Evolutionary conservation across 1,140 invertebrate species (phyloP).

Genomic region (Zaprionus africanus): DNA sequence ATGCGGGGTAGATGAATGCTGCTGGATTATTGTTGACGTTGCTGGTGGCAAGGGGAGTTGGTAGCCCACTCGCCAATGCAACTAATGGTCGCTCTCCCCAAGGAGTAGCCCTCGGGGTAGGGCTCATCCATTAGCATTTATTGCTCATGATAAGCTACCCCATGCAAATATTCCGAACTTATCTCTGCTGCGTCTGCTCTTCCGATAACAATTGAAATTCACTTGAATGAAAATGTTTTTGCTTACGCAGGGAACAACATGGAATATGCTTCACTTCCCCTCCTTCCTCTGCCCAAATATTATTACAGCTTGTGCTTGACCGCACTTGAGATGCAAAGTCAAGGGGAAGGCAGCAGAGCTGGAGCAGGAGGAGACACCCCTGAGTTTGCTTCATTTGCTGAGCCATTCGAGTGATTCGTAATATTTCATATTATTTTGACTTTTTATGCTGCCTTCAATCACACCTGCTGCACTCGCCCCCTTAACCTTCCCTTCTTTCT

Average conservation of each 20-base stretch:
- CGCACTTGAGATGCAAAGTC: conserved; percentile 67
- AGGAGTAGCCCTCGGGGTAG: conserved; percentile 35
- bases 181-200: conserved; percentile 25
- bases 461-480: conserved; percentile 57
- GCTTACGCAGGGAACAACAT: conserved; percentile 41
- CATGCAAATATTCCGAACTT: conserved; percentile 39
- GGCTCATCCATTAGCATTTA: conserved; percentile 75
- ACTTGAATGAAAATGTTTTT: conserved; percentile 58
- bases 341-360: conserved; percentile 32
- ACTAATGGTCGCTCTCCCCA: conserved; percentile 40
- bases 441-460: conserved; percentile 50
- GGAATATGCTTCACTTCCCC: background rate
- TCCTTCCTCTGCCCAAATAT: conserved; percentile 45
- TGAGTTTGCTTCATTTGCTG: conserved; percentile 52
- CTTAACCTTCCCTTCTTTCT: background rate
- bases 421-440: conserved; percentile 43
- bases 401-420: conserved; percentile 53
- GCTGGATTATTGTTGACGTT: conserved; percentile 43
- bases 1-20: conserved; percentile 12
- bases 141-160: conserved; percentile 71
- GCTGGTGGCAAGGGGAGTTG: background rate
- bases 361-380: background rate
- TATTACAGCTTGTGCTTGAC: conserved; percentile 66
- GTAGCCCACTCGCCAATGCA: conserved; percentile 22
- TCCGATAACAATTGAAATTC: conserved; percentile 60